Evolutionary conservation across 2,797 vertebrate genomes (phyloP), one percentile per base, ranked within the genome.

Genomic region (Psittacula derbiana): DNA sequence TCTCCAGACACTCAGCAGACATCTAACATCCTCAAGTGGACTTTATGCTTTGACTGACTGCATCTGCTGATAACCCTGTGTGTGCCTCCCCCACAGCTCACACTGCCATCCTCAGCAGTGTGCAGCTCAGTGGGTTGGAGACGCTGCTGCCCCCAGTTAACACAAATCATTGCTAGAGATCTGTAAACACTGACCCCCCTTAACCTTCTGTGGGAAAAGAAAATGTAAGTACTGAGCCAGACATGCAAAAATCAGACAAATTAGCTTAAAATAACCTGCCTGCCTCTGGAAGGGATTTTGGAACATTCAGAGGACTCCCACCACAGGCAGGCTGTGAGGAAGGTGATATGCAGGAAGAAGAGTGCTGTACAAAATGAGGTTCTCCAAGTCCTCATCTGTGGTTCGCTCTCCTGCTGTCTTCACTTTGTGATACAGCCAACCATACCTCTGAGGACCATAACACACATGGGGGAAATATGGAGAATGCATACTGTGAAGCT

Each of bases 91-190:
- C 30, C 1, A 5, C 7, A 40, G 41, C 81, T 80, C 46, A 10
- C 7, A 0, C 16, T 49, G 49, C 44, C 31, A 15, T 21, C 58
- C 58, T n/a, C n/a, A 21, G 49, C 0, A 0, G 30, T 1, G 4
- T 40, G 43, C 74, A 81, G 74, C 74, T 85, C 71, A 72, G 38
- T 33, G 27, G 33, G 38, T 0, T 11, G 55, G 28, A 66, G 30
- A 49, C 30, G 60, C 67, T 91, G 58, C 81, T 91, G 66, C 10
- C 36, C 58, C n/a, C 43, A 49, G 4, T n/a, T 57, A 52, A 41
- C 7, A 9, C 12, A 19, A 38, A 15, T 23, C 58, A 72, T n/a
- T 67, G 27, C n/a, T 11, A 14, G 36, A 53, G n/a, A 76, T 28
- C 40, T 62, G 81, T 24, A 23, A 64, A 31, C n/a, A 27, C 40